phyloP scores from a whole-genome alignment of 2,888 invertebrate species.

The Lampropteryx suffumata region DNA sequence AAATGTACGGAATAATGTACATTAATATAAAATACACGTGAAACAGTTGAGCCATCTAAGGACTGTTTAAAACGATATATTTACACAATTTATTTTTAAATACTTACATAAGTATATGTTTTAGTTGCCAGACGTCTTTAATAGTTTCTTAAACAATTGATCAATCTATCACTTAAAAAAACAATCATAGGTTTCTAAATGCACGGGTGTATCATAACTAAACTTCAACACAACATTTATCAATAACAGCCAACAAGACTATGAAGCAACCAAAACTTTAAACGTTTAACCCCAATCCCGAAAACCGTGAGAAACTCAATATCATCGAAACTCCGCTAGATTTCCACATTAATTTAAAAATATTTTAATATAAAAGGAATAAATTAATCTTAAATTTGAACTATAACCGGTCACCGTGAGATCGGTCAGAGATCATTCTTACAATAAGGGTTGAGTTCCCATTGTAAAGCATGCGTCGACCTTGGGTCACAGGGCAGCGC shows the following conservation, averaged over 20 bases:
- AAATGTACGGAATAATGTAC: too few relatives aligned
- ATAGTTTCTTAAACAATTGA: too few relatives aligned
- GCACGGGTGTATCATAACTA: too few relatives aligned
- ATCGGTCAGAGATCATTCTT: slow-evolving; percentile 61
- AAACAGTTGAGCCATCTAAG: too few relatives aligned
- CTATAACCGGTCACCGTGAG: slow-evolving; percentile 64
- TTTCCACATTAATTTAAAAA: slow-evolving; percentile 48
- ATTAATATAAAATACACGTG: too few relatives aligned
- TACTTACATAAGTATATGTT: too few relatives aligned
- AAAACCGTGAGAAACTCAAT: slow-evolving; percentile 44
- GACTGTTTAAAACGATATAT: too few relatives aligned
- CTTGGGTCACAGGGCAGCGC: slow-evolving; percentile 50
- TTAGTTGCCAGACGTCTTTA: too few relatives aligned
- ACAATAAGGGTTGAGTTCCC: slow-evolving; percentile 49
- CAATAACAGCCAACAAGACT: slow-evolving; percentile 8
- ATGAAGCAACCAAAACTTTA: slow-evolving; percentile 15
- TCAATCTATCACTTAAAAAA: too few relatives aligned
- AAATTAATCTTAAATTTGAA: slow-evolving; percentile 50
- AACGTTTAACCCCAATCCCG: slow-evolving; percentile 22
- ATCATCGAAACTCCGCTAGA: slow-evolving; percentile 44
- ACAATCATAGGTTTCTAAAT: too few relatives aligned
- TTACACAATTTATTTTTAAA: too few relatives aligned
- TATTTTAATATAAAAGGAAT: slow-evolving; percentile 64
- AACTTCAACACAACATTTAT: neutral
- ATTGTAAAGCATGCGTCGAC: slow-evolving; percentile 63